Conservation (phyloP, 2,888 invertebrate genomes). For the Dynastes maya region DNA sequence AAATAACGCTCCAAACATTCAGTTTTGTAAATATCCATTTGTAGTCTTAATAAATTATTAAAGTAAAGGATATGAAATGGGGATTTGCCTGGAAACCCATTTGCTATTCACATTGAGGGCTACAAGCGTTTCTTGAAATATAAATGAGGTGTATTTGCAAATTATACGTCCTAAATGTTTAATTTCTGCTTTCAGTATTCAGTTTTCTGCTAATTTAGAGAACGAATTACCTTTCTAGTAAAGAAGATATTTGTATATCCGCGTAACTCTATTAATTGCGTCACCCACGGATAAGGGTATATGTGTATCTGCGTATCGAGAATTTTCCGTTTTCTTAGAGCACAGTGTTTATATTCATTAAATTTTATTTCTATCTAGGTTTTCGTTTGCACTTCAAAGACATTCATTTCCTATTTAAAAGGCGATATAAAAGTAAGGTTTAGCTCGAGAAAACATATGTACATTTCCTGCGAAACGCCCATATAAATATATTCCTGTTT, state of each 20-base stretch:
- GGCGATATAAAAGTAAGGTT: not conserved
- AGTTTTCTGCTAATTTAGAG: not conserved
- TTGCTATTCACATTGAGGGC: not conserved
- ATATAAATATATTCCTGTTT: not conserved
- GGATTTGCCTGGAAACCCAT: not conserved
- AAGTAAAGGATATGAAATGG: not conserved
- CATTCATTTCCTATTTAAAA: not conserved
- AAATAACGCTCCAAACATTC: not conserved
- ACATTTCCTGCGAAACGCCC: not conserved
- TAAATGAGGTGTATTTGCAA: conserved; percentile 16
- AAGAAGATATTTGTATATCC: not conserved
- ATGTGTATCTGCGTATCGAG: not conserved
- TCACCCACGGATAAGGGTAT: not conserved
- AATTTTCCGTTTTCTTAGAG: not conserved
- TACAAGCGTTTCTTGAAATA: conserved; percentile 22
- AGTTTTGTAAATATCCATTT: not conserved
- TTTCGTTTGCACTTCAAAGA: not conserved
- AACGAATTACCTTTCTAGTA: not conserved
- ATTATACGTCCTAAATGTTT: conserved; percentile 14
- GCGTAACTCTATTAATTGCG: not conserved
- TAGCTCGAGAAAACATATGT: not conserved
- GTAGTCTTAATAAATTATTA: conserved; percentile 25
- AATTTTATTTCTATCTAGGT: not conserved
- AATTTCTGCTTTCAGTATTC: not conserved
- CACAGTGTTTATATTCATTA: not conserved